These are phyloP conservation scores for Oscheius onirici DNA, from an alignment of 2,888 invertebrate genomes.

Conservation along the genomic window DNA sequence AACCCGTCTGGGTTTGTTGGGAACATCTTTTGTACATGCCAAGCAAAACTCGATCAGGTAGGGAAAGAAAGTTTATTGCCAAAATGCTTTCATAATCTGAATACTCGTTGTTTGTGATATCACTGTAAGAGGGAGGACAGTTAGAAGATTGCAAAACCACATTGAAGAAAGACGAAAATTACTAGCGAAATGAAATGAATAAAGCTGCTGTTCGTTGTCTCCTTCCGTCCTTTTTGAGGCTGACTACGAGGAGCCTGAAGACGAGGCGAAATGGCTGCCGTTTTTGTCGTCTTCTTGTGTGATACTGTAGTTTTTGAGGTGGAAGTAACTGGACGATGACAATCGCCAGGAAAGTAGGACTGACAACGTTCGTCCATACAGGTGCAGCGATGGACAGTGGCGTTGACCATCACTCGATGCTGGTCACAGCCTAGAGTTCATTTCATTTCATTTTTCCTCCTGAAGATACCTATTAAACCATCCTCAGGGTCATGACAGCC, in stretches of 20 bases:
- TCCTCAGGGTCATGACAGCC: conserved; percentile 52
- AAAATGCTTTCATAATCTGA: too few relatives aligned
- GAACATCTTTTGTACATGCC: too few relatives aligned
- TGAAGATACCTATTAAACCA: conserved; percentile 37
- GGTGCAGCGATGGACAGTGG: conserved; percentile 50
- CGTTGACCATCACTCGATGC: conserved; percentile 46
- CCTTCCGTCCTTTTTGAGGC: neutral
- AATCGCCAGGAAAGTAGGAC: conserved; percentile 47
- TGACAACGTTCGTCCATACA: conserved; percentile 48
- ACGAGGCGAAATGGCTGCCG: neutral
- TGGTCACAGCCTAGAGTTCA: conserved; percentile 40
- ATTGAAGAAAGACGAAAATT: neutral
- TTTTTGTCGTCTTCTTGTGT: neutral
- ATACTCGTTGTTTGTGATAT: too few relatives aligned
- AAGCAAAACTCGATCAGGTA: too few relatives aligned
- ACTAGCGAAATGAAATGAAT: neutral
- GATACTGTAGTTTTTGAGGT: neutral
- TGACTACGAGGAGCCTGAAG: neutral
- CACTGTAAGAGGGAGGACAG: too few relatives aligned
- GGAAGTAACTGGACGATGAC: conserved; percentile 11
- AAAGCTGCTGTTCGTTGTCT: neutral
- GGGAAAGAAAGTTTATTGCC: too few relatives aligned
- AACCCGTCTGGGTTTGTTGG: too few relatives aligned
- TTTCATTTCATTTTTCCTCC: neutral
- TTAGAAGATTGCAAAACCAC: too few relatives aligned